Percentiles rank a stretch among this genome's conserved stretches.
phyloP scores from a whole-genome alignment of 2,797 vertebrate species.

The Pseudocheirus occidentalis region DNA sequence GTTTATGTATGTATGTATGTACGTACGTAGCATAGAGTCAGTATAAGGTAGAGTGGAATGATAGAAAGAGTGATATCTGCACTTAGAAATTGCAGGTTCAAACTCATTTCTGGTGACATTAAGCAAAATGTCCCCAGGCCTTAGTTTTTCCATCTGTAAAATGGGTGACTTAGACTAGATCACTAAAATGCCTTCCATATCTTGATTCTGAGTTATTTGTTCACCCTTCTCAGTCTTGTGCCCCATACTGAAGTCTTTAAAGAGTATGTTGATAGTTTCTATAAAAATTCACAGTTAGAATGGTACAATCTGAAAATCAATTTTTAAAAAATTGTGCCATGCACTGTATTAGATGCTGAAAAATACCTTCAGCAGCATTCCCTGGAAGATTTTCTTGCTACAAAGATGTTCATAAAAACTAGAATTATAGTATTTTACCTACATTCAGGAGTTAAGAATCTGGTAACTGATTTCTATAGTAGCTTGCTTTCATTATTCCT shows the following conservation, averaged over 20 bases:
- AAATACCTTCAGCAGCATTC: neutral
- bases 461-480: constrained; percentile 79
- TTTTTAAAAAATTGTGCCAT: neutral
- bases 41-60: neutral
- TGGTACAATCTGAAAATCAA: neutral
- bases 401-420: neutral
- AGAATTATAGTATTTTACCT: neutral
- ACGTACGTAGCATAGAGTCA: neutral
- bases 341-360: neutral
- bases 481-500: constrained; percentile 65
- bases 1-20: too few relatives aligned
- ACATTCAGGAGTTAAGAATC: constrained; percentile 69
- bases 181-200: neutral
- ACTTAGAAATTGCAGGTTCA: neutral
- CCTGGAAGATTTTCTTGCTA: neutral
- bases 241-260: neutral
- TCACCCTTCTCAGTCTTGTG: neutral
- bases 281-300: neutral
- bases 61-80: neutral
- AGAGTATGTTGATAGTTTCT: neutral
- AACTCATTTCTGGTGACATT: neutral
- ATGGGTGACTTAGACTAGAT: neutral
- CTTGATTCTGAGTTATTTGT: neutral
- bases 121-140: neutral
- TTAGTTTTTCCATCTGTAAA: neutral